Percentiles rank a stretch among this genome's conserved stretches.
phyloP scores from a whole-genome alignment of 2,113 vertebrate genomes.

The Tonatia bakeri region DNA sequence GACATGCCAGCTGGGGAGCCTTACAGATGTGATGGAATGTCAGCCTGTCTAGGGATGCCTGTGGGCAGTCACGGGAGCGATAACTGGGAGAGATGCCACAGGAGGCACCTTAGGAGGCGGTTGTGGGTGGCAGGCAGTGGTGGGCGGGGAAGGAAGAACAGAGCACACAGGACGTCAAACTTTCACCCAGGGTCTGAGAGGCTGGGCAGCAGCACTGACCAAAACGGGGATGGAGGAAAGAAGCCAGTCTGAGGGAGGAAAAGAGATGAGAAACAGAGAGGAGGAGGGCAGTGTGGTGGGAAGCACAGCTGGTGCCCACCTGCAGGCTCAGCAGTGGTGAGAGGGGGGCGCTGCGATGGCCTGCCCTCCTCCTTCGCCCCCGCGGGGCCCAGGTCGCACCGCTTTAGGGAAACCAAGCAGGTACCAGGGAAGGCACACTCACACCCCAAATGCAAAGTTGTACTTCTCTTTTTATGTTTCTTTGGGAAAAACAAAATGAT shows the following conservation, averaged over 20 bases:
- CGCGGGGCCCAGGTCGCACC: too few relatives aligned
- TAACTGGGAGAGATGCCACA: background rate
- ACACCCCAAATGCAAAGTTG: background rate
- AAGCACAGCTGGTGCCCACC: background rate
- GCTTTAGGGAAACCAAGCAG: background rate
- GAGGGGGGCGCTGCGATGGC: too few relatives aligned
- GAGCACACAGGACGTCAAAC: background rate
- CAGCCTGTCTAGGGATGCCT: too few relatives aligned
- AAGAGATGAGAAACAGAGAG: background rate
- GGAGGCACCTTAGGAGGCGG: background rate
- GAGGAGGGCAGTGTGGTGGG: too few relatives aligned
- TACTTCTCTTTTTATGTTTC: background rate
- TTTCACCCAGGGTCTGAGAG: background rate
- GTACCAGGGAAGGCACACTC: background rate
- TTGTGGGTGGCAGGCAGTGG: background rate
- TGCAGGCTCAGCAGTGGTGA: background rate
- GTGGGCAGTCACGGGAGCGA: too few relatives aligned
- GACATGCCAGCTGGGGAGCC: background rate
- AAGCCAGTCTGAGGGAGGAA: background rate
- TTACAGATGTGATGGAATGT: background rate
- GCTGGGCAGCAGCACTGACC: background rate
- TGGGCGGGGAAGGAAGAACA: background rate
- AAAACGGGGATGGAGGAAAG: background rate
- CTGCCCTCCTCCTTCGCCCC: background rate
- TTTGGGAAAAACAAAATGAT: background rate